Evolutionary conservation across 1,140 invertebrate species (phyloP), one percentile per base, ranked within the genome.

Genomic region (Drosophila ananassae): DNA sequence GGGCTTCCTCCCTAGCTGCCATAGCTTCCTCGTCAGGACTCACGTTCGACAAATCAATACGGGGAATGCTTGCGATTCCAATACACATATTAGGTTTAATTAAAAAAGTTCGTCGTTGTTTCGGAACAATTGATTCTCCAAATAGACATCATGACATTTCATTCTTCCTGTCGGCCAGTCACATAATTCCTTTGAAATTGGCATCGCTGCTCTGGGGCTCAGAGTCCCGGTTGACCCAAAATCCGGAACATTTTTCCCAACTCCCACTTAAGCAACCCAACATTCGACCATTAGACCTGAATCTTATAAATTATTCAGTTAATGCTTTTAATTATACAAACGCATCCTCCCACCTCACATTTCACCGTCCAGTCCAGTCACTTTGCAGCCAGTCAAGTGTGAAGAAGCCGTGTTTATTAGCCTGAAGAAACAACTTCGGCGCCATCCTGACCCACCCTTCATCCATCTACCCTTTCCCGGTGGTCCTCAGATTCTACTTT

Each of bases 251-350:
- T 77, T 79, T 68, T 46, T 63, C 73, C 63, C 22, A 41, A 66
- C 53, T 61, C 39, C 60, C 53, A 41, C 46, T 25, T 46, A 77
- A 71, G 28, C 32, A 46, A 37, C 34, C 24, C 17, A 7, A 12
- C 10, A 12, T 12, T 22, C 6, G 28, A 50, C 10, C n/a, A 10
- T 50, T 24, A 39, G 22, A 28, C n/a, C 34, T 3, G 48, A 8
- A 22, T n/a, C 82, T 82, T 68, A 85, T 85, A 75, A 85, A 85
- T 87, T 82, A 82, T 85, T 78, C 82, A 85, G 54, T 32, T 48
- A 75, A 61, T 53, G 66, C 66, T 75, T 87, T 85, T 85, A 85
- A 85, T 85, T 85, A 87, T 78, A 87, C 82, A 75, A 78, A 84
- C 56, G 37, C 32, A 62, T 21, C n/a, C 12, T 32, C 17, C 12